Conservation (phyloP, 2,888 invertebrate genomes). For the Apantesis nais region DNA sequence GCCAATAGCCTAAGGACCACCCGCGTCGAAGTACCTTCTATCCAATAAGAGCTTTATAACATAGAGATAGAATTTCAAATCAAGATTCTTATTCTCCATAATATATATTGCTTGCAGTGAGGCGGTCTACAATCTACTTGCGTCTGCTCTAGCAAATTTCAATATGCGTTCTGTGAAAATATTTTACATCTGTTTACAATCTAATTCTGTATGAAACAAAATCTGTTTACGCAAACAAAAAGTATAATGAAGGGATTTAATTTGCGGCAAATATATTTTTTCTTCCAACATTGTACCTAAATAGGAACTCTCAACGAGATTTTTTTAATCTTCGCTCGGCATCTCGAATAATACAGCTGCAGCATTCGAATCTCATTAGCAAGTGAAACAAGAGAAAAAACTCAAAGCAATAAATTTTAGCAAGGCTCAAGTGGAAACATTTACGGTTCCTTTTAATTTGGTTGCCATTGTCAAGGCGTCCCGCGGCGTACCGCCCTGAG, state of each 20-base stretch:
- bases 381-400: slow-evolving; percentile 80
- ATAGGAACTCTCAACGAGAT: slow-evolving; percentile 56
- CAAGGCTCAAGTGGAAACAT: slow-evolving; percentile 82
- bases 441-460: slow-evolving; percentile 85
- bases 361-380: slow-evolving; percentile 84
- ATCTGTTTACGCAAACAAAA: slow-evolving; percentile 59
- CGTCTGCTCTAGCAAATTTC: slow-evolving; percentile 68
- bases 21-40: slow-evolving; percentile 72
- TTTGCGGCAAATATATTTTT: slow-evolving; percentile 57
- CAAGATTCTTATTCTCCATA: slow-evolving; percentile 54
- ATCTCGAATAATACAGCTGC: slow-evolving; percentile 77
- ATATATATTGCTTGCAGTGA: slow-evolving; percentile 71
- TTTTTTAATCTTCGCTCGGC: slow-evolving; percentile 68
- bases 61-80: slow-evolving; percentile 68
- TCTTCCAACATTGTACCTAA: slow-evolving; percentile 48
- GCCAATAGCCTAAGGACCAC: slow-evolving; percentile 80
- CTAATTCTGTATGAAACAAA: slow-evolving; percentile 54
- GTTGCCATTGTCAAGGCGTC: slow-evolving; percentile 82
- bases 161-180: slow-evolving; percentile 65
- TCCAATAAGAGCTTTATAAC: slow-evolving; percentile 78
- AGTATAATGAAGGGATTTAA: slow-evolving; percentile 57
- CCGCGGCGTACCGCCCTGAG: slow-evolving; percentile 76
- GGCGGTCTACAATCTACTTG: slow-evolving; percentile 71
- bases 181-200: slow-evolving; percentile 56
- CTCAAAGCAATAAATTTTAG: slow-evolving; percentile 82